Base-by-base conservation (phyloP, 2,888 invertebrate genomes). In the Sminthurinus aureus region DNA sequence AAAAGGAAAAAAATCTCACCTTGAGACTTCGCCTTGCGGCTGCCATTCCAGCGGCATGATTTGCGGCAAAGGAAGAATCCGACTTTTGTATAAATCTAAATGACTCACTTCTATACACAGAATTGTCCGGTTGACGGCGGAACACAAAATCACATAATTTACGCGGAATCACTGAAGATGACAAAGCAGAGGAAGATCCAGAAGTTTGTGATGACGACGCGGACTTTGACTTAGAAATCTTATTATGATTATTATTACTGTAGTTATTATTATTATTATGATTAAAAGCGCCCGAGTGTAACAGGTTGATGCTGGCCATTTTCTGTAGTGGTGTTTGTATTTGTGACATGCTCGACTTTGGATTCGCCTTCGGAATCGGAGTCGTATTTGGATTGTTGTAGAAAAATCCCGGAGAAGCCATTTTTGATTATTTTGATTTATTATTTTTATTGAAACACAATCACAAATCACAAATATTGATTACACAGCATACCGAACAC, bases 61-160 rank as follows among this genome's bases (percentile, higher is more conserved):
- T 58, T 22, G 79, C 52, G 38, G 74, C 20, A 15, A 73, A 18
- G 18, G 74, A 69, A 51, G 81, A 79, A 24, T 79, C 71, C 24
- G 88, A 87, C 79, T 88, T 88, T 75, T 88, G 88, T 84, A 88
- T 87, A 81, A 88, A 88, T 52, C 88, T 84, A 67, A 88, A 88
- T 6, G 88, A 88, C 79, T 88, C 88, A 84, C 88, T 88, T 26
- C 87, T 80, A 81, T 88, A 88, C 3, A 88, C 85, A 24, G 81
- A 77, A 84, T 88, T 88, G 67, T 88, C 88, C n/a, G 52, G 69
- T 75, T 82, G 82, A 79, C 82, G 15, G 20, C 84, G 24, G 26
- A 81, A 79, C 15, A 84, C 82, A 79, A 84, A 84, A 76, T 84
- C 82, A 79, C 79, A 81, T 0, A 82, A 71, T 79, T 75, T 84